Percentiles rank a stretch among this genome's conserved stretches.
These are phyloP conservation scores for Nanorana parkeri DNA, from an alignment of 2,113 vertebrate species.

Conservation along the genomic window DNA sequence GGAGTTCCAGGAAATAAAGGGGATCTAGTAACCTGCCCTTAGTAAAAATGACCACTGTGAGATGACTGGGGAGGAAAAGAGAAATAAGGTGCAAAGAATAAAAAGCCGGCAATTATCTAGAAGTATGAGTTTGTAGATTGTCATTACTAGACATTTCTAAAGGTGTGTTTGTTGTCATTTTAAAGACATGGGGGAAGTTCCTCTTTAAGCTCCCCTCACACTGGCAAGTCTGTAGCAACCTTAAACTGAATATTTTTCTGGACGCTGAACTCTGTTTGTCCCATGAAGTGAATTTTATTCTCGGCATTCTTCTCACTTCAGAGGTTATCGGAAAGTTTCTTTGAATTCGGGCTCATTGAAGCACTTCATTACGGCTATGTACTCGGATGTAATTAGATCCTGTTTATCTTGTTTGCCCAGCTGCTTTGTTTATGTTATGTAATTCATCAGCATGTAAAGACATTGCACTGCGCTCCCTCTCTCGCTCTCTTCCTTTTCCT, in stretches of 20 bases:
- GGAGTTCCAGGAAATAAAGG: too few relatives aligned
- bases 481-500: not conserved
- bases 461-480: not conserved
- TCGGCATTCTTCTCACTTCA: not conserved
- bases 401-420: constrained; percentile 52
- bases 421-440: constrained; percentile 13
- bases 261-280: not conserved
- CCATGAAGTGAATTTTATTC: not conserved
- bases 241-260: not conserved
- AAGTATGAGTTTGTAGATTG: too few relatives aligned
- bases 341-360: constrained; percentile 43
- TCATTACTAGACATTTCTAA: too few relatives aligned
- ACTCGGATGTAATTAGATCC: constrained; percentile 46
- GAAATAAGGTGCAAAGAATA: too few relatives aligned
- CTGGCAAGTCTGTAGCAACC: too few relatives aligned
- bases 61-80: too few relatives aligned
- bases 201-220: too few relatives aligned
- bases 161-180: too few relatives aligned
- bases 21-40: too few relatives aligned
- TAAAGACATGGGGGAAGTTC: too few relatives aligned
- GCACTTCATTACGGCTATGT: constrained; percentile 34
- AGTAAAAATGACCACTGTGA: too few relatives aligned
- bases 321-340: constrained; percentile 42
- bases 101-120: too few relatives aligned
- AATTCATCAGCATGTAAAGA: constrained; percentile 33